These are phyloP conservation scores for Volucella inflata DNA, from an alignment of 2,888 invertebrate genomes.

Conservation along the genomic window DNA sequence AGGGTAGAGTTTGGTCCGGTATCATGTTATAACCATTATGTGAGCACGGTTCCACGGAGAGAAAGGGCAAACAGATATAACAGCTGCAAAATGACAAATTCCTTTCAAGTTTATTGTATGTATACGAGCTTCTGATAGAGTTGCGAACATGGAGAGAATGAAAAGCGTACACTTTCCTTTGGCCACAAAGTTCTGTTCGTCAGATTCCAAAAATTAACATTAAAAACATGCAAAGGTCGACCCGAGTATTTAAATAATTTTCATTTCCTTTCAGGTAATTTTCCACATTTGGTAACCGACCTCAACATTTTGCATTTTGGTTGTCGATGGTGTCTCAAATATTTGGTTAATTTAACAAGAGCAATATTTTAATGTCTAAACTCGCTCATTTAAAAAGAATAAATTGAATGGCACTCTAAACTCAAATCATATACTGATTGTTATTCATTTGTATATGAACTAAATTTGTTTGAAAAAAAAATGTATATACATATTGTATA, in stretches of 20 bases:
- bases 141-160: background rate
- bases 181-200: conserved; percentile 66
- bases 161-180: conserved; percentile 53
- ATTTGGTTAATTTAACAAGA: conserved; percentile 56
- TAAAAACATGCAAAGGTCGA: conserved; percentile 50
- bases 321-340: conserved; percentile 46
- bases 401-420: background rate
- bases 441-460: too few relatives aligned
- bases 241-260: conserved; percentile 58
- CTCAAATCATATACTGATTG: background rate
- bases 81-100: conserved; percentile 49
- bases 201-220: conserved; percentile 56
- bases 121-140: background rate
- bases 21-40: conserved; percentile 51
- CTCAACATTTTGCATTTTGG: conserved; percentile 35
- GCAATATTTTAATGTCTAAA: too few relatives aligned
- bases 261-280: conserved; percentile 67
- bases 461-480: too few relatives aligned
- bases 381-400: conserved; percentile 38
- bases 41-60: conserved; percentile 8
- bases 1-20: conserved; percentile 26
- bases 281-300: conserved; percentile 38
- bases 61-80: conserved; percentile 5
- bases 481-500: too few relatives aligned
- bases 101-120: conserved; percentile 41